A percentile compares a stretch with the other conserved stretches of the same genome.
Conservation (phyloP, 1,140 invertebrate species). For the Drosophila willistoni region DNA sequence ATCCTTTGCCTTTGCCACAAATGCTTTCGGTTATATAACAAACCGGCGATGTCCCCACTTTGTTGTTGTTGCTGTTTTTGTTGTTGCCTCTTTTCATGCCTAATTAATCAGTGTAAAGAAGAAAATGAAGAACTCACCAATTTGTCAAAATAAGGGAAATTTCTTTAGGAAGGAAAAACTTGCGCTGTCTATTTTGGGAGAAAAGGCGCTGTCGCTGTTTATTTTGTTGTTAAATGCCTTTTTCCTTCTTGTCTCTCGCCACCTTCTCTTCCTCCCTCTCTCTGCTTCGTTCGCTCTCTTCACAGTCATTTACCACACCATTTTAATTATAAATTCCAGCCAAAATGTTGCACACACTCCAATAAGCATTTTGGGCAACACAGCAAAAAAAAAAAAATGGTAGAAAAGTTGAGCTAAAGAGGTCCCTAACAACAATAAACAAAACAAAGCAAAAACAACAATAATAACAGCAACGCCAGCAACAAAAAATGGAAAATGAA, state of each 20-base stretch:
- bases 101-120: slow-evolving; percentile 17
- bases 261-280: slow-evolving; percentile 35
- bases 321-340: slow-evolving; percentile 57
- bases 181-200: slow-evolving; percentile 5
- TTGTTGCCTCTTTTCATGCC: slow-evolving; percentile 6
- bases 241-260: slow-evolving; percentile 45
- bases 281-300: slow-evolving; percentile 1
- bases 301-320: slow-evolving; percentile 25
- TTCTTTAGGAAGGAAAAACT: slow-evolving; percentile 28
- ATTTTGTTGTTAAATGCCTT: slow-evolving; percentile 38
- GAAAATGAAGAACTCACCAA: slow-evolving; percentile 21
- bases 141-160: slow-evolving; percentile 33
- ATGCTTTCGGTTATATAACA: not conserved
- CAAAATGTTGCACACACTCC: slow-evolving; percentile 21
- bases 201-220: slow-evolving; percentile 29
- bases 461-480: not conserved
- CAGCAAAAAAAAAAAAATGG: not conserved
- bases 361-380: slow-evolving; percentile 16
- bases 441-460: slow-evolving; percentile 1
- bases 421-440: slow-evolving; percentile 6
- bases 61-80: not conserved
- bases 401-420: slow-evolving; percentile 5
- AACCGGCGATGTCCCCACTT: not conserved
- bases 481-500: slow-evolving; percentile 1
- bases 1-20: not conserved